Evolutionary conservation across 2,888 invertebrate genomes (phyloP).

Genomic region (Cancer borealis): DNA sequence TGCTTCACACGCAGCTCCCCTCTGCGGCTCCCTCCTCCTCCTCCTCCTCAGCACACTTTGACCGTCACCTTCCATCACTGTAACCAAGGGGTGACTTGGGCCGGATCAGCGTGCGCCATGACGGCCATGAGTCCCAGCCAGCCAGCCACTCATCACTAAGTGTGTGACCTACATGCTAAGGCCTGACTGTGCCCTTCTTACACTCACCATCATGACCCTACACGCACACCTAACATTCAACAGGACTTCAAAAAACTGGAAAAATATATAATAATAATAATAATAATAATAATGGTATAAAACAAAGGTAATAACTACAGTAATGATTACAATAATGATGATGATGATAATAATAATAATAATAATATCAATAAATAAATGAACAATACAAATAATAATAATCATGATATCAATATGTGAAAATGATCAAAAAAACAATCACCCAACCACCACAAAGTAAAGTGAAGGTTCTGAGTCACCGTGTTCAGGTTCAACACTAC

Average conservation of each 20-base stretch:
- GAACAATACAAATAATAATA: neutral
- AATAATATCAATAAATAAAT: too few species aligned
- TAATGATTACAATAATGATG: too few species aligned
- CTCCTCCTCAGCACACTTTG: too few species aligned
- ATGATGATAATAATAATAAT: too few species aligned
- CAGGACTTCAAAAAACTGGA: neutral
- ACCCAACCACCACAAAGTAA: constrained; percentile 13
- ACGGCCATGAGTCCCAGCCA: neutral
- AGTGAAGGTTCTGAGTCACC: neutral
- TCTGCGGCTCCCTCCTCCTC: too few species aligned
- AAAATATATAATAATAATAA: neutral
- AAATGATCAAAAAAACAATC: neutral
- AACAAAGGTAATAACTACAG: neutral
- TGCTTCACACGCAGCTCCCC: neutral
- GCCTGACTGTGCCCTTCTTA: neutral
- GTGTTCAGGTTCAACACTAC: neutral
- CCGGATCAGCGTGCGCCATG: neutral
- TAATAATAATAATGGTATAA: neutral
- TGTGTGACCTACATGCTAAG: neutral
- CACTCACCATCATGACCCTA: neutral
- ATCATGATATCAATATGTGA: neutral
- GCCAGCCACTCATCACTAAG: neutral
- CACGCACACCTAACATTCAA: neutral
- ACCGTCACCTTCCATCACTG: neutral
- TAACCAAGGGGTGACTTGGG: neutral